Conservation (phyloP, 2,888 invertebrate species). For the Diarsia brunnea region DNA sequence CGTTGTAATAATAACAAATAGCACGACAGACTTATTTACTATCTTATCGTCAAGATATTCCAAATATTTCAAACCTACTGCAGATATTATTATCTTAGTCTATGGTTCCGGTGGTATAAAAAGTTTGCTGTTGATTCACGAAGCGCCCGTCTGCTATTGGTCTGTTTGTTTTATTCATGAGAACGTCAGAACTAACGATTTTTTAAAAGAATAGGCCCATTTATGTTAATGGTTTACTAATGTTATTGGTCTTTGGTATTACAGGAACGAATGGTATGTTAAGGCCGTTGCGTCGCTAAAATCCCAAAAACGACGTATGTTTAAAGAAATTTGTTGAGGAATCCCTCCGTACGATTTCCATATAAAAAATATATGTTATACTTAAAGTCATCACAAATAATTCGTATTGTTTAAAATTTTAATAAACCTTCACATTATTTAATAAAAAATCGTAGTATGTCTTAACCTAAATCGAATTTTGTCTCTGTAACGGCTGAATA, state of each 20-base stretch:
- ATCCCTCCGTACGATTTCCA: too few species aligned
- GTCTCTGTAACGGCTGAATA: too few species aligned
- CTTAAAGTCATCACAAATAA: too few species aligned
- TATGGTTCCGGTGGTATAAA: conserved; percentile 42
- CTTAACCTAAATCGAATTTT: too few species aligned
- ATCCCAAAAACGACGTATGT: too few species aligned
- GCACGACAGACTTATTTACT: background rate
- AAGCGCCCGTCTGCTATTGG: conserved; percentile 47
- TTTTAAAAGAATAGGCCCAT: conserved; percentile 36
- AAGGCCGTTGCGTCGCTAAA: too few species aligned
- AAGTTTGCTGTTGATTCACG: conserved; percentile 60
- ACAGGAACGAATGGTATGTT: background rate
- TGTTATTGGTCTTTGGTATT: conserved; percentile 11
- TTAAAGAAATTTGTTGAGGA: too few species aligned
- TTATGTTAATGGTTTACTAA: conserved; percentile 12
- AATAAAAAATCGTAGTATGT: too few species aligned
- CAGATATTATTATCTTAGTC: conserved; percentile 34
- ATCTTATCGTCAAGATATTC: background rate
- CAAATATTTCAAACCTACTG: conserved; percentile 19
- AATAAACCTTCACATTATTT: too few species aligned
- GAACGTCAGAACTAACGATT: conserved; percentile 47
- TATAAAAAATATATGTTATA: too few species aligned
- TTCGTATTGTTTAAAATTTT: too few species aligned
- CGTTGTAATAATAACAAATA: background rate
- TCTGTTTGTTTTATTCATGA: conserved; percentile 48